These are phyloP conservation scores for Zootermopsis nevadensis DNA, from an alignment of 2,888 invertebrate genomes.

Conservation along the genomic window DNA sequence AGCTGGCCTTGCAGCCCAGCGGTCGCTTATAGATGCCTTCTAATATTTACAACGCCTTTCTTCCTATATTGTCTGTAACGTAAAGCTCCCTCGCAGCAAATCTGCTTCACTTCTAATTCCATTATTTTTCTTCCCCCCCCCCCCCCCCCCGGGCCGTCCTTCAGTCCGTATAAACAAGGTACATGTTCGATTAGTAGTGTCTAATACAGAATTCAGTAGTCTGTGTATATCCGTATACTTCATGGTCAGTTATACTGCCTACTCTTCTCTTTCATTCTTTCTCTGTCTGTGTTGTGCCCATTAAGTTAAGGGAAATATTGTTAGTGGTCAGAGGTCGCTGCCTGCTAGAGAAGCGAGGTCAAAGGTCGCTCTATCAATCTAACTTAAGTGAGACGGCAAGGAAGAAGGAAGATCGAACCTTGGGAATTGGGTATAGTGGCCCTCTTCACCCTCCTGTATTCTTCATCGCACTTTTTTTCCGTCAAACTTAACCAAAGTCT, in stretches of 20 bases:
- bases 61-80: slow-evolving; percentile 37
- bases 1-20: neutral
- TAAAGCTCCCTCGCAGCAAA: slow-evolving; percentile 45
- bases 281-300: slow-evolving; percentile 37
- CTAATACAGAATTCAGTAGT: slow-evolving; percentile 43
- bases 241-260: slow-evolving; percentile 14
- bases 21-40: neutral
- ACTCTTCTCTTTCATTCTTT: slow-evolving; percentile 5
- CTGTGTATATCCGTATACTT: slow-evolving; percentile 12
- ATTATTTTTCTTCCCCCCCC: slow-evolving; percentile 44
- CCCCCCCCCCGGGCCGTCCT: neutral
- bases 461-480: neutral
- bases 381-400: slow-evolving; percentile 46
- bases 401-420: slow-evolving; percentile 23
- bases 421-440: slow-evolving; percentile 26
- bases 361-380: slow-evolving; percentile 52
- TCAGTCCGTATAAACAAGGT: neutral
- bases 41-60: slow-evolving; percentile 19
- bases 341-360: slow-evolving; percentile 39
- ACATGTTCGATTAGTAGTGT: slow-evolving; percentile 33
- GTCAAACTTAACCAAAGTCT: neutral
- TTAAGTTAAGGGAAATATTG: slow-evolving; percentile 48
- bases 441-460: neutral
- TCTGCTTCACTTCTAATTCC: slow-evolving; percentile 47
- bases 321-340: slow-evolving; percentile 45